These are phyloP conservation scores for Onychomys arenicola DNA, from an alignment of 2,797 vertebrate species.

Conservation along the genomic window DNA sequence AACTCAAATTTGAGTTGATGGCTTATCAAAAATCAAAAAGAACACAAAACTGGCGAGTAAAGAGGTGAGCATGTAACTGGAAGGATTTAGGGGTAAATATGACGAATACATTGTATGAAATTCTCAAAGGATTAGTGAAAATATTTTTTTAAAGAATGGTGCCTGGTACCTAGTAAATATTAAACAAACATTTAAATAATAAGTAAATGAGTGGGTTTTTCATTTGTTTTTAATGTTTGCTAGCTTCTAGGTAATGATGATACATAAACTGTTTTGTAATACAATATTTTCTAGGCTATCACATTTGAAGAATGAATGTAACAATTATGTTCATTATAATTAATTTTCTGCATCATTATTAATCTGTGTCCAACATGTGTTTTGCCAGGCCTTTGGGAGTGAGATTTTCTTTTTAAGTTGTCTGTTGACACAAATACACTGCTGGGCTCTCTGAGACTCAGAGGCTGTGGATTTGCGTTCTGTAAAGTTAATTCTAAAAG, in stretches of 20 bases:
- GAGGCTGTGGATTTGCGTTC: constrained; percentile 24
- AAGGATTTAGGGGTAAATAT: not conserved
- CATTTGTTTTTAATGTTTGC: not conserved
- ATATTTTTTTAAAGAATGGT: not conserved
- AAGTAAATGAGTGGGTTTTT: not conserved
- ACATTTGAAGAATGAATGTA: constrained; percentile 22
- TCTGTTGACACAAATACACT: not conserved
- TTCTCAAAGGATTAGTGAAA: not conserved
- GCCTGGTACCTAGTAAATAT: not conserved
- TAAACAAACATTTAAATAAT: not conserved
- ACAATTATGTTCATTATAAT: not conserved
- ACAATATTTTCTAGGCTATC: not conserved
- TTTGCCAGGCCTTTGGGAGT: not conserved
- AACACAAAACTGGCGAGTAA: not conserved
- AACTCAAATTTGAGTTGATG: not conserved
- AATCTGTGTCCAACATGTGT: not conserved
- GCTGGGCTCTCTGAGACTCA: not conserved
- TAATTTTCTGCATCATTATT: constrained; percentile 18
- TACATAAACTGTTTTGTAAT: not conserved
- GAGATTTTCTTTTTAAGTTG: not conserved
- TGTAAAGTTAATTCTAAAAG: constrained; percentile 70
- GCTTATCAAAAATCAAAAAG: not conserved
- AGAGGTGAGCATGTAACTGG: not conserved
- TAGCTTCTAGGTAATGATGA: constrained; percentile 22
- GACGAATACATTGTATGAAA: not conserved